A percentile compares a stretch with the other conserved stretches of the same genome.
Conservation (phyloP, 1,140 invertebrate genomes). For the Drosophila dunni region DNA sequence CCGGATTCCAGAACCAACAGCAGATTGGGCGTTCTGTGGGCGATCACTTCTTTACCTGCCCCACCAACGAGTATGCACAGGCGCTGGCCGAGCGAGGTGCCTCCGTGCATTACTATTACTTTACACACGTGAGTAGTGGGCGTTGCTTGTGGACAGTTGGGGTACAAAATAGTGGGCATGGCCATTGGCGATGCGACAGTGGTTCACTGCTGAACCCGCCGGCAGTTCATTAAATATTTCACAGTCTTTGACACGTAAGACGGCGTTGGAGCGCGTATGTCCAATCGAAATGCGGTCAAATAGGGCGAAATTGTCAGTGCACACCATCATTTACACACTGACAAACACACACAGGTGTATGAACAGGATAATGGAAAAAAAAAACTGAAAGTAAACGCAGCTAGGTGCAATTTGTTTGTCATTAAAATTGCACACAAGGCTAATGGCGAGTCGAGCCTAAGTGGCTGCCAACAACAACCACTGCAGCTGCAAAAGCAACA, state of each 20-base stretch:
- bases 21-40: slow-evolving; percentile 95
- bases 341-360: not conserved
- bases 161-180: not conserved
- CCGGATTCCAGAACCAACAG: slow-evolving; percentile 92
- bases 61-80: slow-evolving; percentile 95
- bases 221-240: slow-evolving; percentile 71
- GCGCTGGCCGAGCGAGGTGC: slow-evolving; percentile 91
- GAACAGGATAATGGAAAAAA: slow-evolving; percentile 2
- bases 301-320: slow-evolving; percentile 51
- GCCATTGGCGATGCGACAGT: slow-evolving; percentile 4
- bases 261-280: slow-evolving; percentile 65
- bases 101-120: slow-evolving; percentile 96
- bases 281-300: slow-evolving; percentile 79
- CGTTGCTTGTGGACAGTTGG: not conserved
- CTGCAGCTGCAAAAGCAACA: slow-evolving; percentile 32
- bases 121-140: slow-evolving; percentile 92
- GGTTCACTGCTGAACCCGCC: not conserved
- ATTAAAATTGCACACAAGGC: slow-evolving; percentile 83
- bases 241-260: slow-evolving; percentile 73
- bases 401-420: slow-evolving; percentile 76
- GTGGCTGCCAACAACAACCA: slow-evolving; percentile 40
- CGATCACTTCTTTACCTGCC: slow-evolving; percentile 97
- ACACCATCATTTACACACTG: slow-evolving; percentile 12
- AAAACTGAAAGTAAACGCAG: slow-evolving; percentile 44
- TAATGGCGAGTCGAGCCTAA: slow-evolving; percentile 66